Evolutionary conservation across 1,140 invertebrate species (phyloP).

Genomic region (Hestina assimilis): DNA sequence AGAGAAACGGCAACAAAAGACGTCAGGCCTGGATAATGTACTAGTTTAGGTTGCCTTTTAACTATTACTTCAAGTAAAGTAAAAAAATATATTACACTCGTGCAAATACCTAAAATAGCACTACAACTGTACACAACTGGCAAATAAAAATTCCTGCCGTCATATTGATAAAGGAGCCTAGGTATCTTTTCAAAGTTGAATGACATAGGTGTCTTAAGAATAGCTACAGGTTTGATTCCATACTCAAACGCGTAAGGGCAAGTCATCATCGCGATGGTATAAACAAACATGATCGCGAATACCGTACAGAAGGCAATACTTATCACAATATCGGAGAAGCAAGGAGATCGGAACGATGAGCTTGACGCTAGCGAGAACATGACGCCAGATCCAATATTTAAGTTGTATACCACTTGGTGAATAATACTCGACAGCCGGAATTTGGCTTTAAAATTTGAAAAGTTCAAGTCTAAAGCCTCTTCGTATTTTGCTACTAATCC

Average conservation of each 20-base stretch:
- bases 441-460: conserved; percentile 35
- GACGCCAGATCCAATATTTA: conserved; percentile 52
- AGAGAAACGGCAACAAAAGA: conserved; percentile 28
- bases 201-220: conserved; percentile 37
- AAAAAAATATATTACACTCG: conserved; percentile 38
- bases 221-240: conserved; percentile 20
- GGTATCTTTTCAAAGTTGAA: conserved; percentile 55
- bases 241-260: conserved; percentile 55
- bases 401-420: conserved; percentile 35
- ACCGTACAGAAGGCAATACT: conserved; percentile 32
- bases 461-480: conserved; percentile 47
- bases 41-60: conserved; percentile 31
- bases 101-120: conserved; percentile 35
- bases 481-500: conserved; percentile 48
- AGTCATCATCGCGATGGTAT: conserved; percentile 45
- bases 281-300: conserved; percentile 36
- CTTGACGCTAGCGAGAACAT: conserved; percentile 43
- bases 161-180: conserved; percentile 45
- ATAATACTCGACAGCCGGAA: conserved; percentile 38
- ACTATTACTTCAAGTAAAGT: conserved; percentile 39
- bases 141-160: conserved; percentile 41
- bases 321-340: conserved; percentile 53
- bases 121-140: conserved; percentile 40
- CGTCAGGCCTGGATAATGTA: conserved; percentile 47
- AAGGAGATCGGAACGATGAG: conserved; percentile 50